Conservation (phyloP, 2,113 vertebrate genomes). For the Shinisaurus crocodilurus region DNA sequence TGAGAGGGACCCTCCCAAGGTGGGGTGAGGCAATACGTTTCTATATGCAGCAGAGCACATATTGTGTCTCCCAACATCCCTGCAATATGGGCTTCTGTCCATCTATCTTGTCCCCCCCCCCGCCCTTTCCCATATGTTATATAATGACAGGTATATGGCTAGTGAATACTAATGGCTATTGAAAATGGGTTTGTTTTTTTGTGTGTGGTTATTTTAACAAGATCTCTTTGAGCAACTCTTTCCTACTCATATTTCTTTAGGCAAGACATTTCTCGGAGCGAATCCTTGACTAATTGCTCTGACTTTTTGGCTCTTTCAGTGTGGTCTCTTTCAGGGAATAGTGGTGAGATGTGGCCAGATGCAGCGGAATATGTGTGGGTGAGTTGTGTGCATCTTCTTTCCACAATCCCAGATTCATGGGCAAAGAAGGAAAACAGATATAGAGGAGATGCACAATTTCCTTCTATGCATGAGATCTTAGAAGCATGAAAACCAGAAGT, state of each 20-base stretch:
- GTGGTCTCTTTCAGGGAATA: constrained; percentile 42
- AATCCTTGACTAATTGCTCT: constrained; percentile 56
- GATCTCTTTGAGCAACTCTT: neutral
- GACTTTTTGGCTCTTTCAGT: constrained; percentile 46
- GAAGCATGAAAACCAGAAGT: neutral
- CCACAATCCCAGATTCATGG: neutral
- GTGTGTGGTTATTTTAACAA: neutral
- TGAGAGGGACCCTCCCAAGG: neutral
- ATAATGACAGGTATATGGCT: neutral
- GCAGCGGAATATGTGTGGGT: neutral
- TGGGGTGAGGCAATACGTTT: neutral
- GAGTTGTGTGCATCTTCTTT: neutral
- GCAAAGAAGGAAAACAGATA: neutral
- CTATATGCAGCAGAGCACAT: neutral
- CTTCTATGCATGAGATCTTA: neutral
- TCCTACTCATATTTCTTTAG: constrained; percentile 23
- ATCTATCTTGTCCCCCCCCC: neutral
- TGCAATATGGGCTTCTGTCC: neutral
- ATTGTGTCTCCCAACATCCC: neutral
- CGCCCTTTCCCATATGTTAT: neutral
- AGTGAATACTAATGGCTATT: neutral
- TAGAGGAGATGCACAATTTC: neutral
- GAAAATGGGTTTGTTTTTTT: too few species aligned
- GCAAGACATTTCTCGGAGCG: constrained; percentile 23
- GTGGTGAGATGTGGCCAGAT: constrained; percentile 30